Percentiles rank a stretch among this genome's conserved stretches.
phyloP scores from a whole-genome alignment of 2,113 vertebrate species.

The Coptodon bakossiorum region DNA sequence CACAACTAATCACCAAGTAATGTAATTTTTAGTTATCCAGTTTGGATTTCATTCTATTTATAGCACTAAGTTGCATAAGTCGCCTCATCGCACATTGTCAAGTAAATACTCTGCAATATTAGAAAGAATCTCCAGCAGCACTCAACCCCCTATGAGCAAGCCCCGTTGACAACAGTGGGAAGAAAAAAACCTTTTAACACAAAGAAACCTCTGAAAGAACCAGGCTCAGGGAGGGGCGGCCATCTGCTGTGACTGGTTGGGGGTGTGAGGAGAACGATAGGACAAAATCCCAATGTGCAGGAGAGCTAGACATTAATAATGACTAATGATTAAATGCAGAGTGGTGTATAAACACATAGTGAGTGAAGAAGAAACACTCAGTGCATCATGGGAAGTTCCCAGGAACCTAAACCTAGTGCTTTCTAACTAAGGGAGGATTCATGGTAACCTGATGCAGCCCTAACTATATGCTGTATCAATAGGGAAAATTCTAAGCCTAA shows the following conservation, averaged over 20 bases:
- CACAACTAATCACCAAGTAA: rapidly evolving
- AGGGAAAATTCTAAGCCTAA: neutral
- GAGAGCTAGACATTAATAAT: neutral
- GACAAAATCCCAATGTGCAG: neutral
- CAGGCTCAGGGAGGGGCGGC: neutral
- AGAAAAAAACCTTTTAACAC: rapidly evolving
- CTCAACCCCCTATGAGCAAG: rapidly evolving
- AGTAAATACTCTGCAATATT: neutral
- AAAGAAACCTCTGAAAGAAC: neutral
- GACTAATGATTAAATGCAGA: neutral
- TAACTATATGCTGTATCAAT: neutral
- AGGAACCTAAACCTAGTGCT: neutral
- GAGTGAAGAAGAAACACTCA: neutral
- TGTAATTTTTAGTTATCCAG: rapidly evolving
- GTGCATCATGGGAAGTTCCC: neutral
- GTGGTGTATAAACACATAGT: neutral
- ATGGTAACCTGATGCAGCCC: neutral
- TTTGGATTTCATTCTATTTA: neutral
- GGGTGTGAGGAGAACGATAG: rapidly evolving
- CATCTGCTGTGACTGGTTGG: neutral
- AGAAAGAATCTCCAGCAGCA: neutral
- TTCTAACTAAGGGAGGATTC: neutral
- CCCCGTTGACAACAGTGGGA: neutral
- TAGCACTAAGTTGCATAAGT: rapidly evolving
- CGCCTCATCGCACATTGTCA: neutral